Evolutionary conservation across 2,888 invertebrate genomes (phyloP), one percentile per base, ranked within the genome.

Genomic region (Phengaris alcon): DNA sequence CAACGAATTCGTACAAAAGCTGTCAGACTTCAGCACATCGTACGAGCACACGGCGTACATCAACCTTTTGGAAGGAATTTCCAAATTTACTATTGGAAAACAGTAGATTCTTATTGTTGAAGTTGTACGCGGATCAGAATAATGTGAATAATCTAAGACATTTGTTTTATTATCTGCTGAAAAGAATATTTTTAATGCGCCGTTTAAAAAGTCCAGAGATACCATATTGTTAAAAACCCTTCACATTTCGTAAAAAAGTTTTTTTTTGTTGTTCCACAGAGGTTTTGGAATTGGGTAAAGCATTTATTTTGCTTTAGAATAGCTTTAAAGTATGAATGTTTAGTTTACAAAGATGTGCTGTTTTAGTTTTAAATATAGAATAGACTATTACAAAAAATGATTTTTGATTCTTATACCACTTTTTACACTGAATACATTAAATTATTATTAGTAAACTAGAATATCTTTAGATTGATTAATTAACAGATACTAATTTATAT

Each of bases 11-110:
- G 97, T 96, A 0, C 97, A 97, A 82, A 97, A 98, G 85, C 86
- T 99, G 35, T 95, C 97, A 0, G 96, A 97, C 78, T 96, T 97
- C 87, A 97, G 97, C 86, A 99, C 99, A 4, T 95, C 95, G 1
- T 98, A 98, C 86, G 99, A 99, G 89, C 99, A 99, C 88, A 94
- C 96, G 2, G 96, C 97, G 2, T 99, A 99, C 89, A 97, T 99
- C 85, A 95, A 95, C 76, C 94, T 99, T 52, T 93, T 99, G 75
- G 97, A 98, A 88, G 95, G 96, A 68, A 93, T 99, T 74, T 98
- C 98, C 75, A 96, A 96, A 81, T 99, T 98, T 90, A 96, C 97
- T 75, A 94, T 95, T 77, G 95, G 94, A 81, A 96, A 93, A 81
- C 83, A 90, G 80, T 85, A 84, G 76, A 76, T 59, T 35, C 8